Base-by-base conservation (phyloP, 2,113 vertebrate genomes). In the Sceloporus undulatus region DNA sequence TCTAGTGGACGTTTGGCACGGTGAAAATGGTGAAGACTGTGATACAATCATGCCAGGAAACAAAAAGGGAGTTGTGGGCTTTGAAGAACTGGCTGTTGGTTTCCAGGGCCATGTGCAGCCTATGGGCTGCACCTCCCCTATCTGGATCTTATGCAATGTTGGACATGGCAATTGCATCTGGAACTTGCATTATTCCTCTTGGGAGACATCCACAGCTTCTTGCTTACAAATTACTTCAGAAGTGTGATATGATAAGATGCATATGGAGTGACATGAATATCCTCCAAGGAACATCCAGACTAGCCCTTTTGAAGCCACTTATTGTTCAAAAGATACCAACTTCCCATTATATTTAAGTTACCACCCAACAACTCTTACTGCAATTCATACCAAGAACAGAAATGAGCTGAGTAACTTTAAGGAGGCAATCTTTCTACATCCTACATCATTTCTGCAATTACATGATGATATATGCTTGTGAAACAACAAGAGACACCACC, bases 391-490 rank as follows among this genome's bases (percentile, higher is more conserved):
- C 34, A 48, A 68, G 38, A 82, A 56, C 48, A n/a, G 70, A 3
- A 38, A 71, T 52, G 52, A 76, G 11, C 7, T 34, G 38, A 16
- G 71, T 16, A 52, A 13, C 59, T 38, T 27, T 27, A 34, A 7
- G 48, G 52, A 76, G 74, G 34, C 66, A 68, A 9, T 10, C 9
- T 74, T 74, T 38, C 29, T 19, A 27, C 16, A 5, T 68, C n/a
- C n/a, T 52, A 42, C 34, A 42, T 5, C 0, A 14, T 9, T 75
- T 62, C 52, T 56, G 21, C 21, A 75, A 48, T 62, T n/a, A 59
- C 5, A 18, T 9, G 0, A n/a, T 19, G 25, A 25, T 19, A 18
- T 1, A 9, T 56, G 9, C 21, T 86, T 23, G 83, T 0, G 0
- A n/a, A 85, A 85, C 42, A 0, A 84, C 86, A 1, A 92, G 84